phyloP scores from a whole-genome alignment of 2,113 vertebrate genomes.

The Brienomyrus longianalis region DNA sequence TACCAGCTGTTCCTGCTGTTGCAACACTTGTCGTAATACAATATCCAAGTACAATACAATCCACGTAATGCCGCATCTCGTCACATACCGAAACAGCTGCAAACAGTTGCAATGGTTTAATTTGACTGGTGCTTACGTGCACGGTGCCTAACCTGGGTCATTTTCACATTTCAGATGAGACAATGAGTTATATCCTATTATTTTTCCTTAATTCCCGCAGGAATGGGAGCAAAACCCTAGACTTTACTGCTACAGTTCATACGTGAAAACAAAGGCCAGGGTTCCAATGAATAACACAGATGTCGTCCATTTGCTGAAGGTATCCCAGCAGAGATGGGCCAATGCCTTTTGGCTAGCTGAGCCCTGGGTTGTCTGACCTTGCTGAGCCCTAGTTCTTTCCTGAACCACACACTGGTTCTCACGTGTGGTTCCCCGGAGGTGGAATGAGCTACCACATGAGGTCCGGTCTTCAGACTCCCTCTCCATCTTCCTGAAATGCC shows the following conservation, averaged over 20 bases:
- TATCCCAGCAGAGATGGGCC: not conserved
- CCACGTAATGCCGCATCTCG: not conserved
- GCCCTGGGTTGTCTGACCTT: not conserved
- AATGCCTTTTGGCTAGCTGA: not conserved
- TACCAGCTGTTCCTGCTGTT: constrained; percentile 12
- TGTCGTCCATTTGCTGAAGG: not conserved
- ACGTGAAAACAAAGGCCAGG: not conserved
- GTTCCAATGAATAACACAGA: not conserved
- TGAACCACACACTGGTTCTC: not conserved
- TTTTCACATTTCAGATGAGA: not conserved
- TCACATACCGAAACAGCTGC: not conserved
- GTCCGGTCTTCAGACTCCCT: not conserved
- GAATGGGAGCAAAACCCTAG: not conserved
- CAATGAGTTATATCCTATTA: not conserved
- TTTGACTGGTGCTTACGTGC: too few species aligned
- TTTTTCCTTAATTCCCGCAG: not conserved
- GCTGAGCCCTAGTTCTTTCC: not conserved
- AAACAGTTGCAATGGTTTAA: not conserved
- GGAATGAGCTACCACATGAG: not conserved
- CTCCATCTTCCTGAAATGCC: not conserved
- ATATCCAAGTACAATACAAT: constrained; percentile 26
- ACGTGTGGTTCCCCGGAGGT: not conserved
- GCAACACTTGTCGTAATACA: constrained; percentile 17
- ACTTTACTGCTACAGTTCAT: not conserved
- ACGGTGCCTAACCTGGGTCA: not conserved